Base-by-base conservation (phyloP, 2,113 vertebrate species). In the Scartelaos histophorus region DNA sequence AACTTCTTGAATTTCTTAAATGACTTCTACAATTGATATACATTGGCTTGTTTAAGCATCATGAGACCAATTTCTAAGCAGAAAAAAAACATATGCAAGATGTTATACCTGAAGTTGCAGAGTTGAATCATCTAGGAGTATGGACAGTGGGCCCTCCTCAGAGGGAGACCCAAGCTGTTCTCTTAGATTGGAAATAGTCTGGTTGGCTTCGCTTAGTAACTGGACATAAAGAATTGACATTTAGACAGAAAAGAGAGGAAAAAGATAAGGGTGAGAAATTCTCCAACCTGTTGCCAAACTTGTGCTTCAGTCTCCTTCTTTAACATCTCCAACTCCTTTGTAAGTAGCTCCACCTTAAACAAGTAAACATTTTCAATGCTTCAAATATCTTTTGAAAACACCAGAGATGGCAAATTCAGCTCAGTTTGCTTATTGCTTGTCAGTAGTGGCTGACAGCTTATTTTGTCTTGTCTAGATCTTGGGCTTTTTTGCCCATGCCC, bases 101-200 rank as follows among this genome's bases (percentile, higher is more conserved):
- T 21, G 19, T 7, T 22, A 12, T 7, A 94, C 91, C 89, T 92
- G 79, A 13, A 93, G 73, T 13, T 81, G 77, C 25, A 0, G n/a
- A 0, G 68, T 47, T 0, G 86, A 90, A 1, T 73, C 45, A 0
- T 86, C 69, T 7, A 93, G 82, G 25, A 22, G 78, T 0, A 71
- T 72, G 0, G 66, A 46, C 6, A 21, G 15, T 0, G 5, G 35
- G 77, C 67, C 66, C 21, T 71, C 66, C 29, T 65, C 71, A 65
- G 76, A 75, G 1, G 70, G 19, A 34, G 7, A 17, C 47, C 19
- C 16, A n/a, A 75, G 43, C 70, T 90, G 79, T 64, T 89, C 81
- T 73, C 10, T 71, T 29, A 85, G 71, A 1, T 17, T 43, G 1
- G 76, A 81, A 15, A 86, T n/a, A 12, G 69, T 77, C 1, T 15